These are phyloP conservation scores for Formicarius rufipectus DNA, from an alignment of 2,113 vertebrate species.

Conservation along the genomic window DNA sequence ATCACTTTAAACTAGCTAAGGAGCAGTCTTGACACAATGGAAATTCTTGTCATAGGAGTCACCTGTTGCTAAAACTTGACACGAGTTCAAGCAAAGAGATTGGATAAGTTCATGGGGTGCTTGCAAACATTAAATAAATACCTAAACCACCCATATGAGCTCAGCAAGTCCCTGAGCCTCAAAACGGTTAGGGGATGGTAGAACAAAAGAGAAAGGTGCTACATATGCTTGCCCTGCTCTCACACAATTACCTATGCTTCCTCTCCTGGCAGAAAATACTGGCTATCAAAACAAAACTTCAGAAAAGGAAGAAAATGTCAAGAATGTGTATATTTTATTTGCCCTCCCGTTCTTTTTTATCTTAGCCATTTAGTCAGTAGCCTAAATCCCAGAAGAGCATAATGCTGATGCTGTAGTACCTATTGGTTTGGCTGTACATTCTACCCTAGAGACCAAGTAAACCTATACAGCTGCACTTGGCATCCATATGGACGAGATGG, in stretches of 20 bases:
- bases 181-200: background rate
- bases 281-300: background rate
- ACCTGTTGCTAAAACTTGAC: background rate
- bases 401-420: background rate
- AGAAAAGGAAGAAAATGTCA: background rate
- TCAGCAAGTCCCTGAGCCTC: background rate
- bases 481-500: background rate
- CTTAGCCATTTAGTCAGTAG: background rate
- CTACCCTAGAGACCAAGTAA: background rate
- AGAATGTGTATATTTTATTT: background rate
- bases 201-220: background rate
- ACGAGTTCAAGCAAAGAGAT: background rate
- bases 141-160: background rate
- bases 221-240: background rate
- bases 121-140: background rate
- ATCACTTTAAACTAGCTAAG: background rate
- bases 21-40: background rate
- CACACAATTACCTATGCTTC: background rate
- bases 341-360: background rate
- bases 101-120: background rate
- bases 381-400: background rate
- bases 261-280: background rate
- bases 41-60: background rate
- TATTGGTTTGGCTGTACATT: background rate
- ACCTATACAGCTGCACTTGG: background rate